phyloP scores from a whole-genome alignment of 2,797 vertebrate genomes.

The Poeciliopsis gracilis region DNA sequence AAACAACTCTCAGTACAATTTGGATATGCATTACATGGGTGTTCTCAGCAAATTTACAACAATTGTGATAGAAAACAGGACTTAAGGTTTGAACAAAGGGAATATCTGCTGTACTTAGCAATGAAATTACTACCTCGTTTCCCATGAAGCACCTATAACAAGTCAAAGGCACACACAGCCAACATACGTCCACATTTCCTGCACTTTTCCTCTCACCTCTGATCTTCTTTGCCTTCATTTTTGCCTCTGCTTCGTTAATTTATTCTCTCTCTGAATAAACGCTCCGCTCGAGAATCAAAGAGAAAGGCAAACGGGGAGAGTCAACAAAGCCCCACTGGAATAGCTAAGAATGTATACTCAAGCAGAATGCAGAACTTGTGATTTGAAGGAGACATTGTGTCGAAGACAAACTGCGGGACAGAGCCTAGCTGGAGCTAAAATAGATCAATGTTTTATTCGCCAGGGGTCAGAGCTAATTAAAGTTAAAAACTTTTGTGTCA shows the following conservation, averaged over 20 bases:
- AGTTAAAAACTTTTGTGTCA: slow-evolving; percentile 23
- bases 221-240: neutral
- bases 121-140: neutral
- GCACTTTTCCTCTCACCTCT: slow-evolving; percentile 7
- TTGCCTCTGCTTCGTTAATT: slow-evolving; percentile 40
- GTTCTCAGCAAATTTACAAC: neutral
- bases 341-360: slow-evolving; percentile 31
- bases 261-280: slow-evolving; percentile 51
- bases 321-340: slow-evolving; percentile 49
- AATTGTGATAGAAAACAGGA: neutral
- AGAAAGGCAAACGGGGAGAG: slow-evolving; percentile 49
- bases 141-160: neutral
- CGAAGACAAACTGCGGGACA: slow-evolving; percentile 22
- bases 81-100: neutral
- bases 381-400: slow-evolving; percentile 20
- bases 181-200: neutral
- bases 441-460: slow-evolving; percentile 16
- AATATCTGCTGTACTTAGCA: neutral
- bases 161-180: neutral
- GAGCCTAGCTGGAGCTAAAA: slow-evolving; percentile 19
- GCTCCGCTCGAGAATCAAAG: slow-evolving; percentile 52
- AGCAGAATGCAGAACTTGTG: slow-evolving; percentile 35
- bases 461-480: slow-evolving; percentile 46
- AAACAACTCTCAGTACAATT: neutral
- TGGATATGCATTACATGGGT: neutral